Percentiles rank a stretch among this genome's conserved stretches.
These are phyloP conservation scores for Sinelater perroti DNA, from an alignment of 2,888 invertebrate genomes.

Conservation along the genomic window DNA sequence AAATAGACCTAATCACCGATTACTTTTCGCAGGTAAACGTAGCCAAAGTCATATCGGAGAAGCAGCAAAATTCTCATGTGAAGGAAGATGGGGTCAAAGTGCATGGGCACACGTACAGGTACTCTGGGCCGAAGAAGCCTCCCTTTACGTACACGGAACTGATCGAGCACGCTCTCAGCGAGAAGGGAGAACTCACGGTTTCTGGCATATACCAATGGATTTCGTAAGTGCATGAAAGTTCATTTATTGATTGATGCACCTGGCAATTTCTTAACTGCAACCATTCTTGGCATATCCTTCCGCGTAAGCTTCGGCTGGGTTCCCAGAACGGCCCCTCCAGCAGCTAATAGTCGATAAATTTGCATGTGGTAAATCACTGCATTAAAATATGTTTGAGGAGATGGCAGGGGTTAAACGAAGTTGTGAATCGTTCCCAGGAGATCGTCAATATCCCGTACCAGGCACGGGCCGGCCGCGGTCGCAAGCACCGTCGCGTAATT, in stretches of 20 bases:
- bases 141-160: slow-evolving; percentile 91
- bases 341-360: slow-evolving; percentile 42
- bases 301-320: background rate
- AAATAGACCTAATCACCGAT: no score
- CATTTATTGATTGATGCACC: no score
- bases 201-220: slow-evolving; percentile 94
- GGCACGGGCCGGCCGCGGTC: slow-evolving; percentile 50
- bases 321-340: slow-evolving; percentile 16
- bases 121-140: slow-evolving; percentile 76
- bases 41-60: slow-evolving; percentile 34
- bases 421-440: slow-evolving; percentile 42
- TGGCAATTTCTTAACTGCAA: no score
- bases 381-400: slow-evolving; percentile 46
- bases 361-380: slow-evolving; percentile 47
- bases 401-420: slow-evolving; percentile 37
- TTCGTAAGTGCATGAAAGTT: slow-evolving; percentile 87
- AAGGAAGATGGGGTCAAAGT: slow-evolving; percentile 33
- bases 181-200: slow-evolving; percentile 87
- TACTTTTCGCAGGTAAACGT: slow-evolving; percentile 35
- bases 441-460: slow-evolving; percentile 59
- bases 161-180: slow-evolving; percentile 86
- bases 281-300: no score
- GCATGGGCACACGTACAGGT: slow-evolving; percentile 46
- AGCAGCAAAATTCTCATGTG: slow-evolving; percentile 16
- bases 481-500: slow-evolving; percentile 31